Conservation (phyloP, 1,140 invertebrate species). For the Lasioglossum baleicum region DNA sequence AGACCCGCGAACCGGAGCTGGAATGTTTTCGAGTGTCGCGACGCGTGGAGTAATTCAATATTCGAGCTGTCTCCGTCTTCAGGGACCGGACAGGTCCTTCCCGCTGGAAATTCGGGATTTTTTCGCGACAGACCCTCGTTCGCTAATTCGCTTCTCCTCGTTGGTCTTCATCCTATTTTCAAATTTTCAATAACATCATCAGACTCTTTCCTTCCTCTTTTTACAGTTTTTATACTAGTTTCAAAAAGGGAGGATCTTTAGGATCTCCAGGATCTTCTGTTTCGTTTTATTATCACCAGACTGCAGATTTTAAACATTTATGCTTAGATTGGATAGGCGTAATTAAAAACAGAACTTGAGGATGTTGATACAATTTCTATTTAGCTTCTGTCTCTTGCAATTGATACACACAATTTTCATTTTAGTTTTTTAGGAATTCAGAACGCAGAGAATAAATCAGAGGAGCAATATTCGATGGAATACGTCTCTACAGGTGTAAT, state of each 20-base stretch:
- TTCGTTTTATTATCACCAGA: too few relatives aligned
- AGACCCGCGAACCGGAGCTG: constrained; percentile 8
- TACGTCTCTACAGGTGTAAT: constrained; percentile 22
- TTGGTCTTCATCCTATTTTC: not conserved
- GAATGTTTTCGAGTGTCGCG: constrained; percentile 25
- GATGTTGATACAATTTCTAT: too few relatives aligned
- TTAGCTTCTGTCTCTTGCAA: too few relatives aligned
- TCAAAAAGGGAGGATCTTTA: too few relatives aligned
- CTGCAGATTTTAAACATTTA: too few relatives aligned
- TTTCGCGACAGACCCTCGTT: not conserved
- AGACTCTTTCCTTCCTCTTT: too few relatives aligned
- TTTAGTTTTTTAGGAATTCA: not conserved
- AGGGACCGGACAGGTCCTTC: not conserved
- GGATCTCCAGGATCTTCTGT: too few relatives aligned
- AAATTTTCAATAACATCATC: not conserved
- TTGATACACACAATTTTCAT: not conserved
- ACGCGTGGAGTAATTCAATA: constrained; percentile 41
- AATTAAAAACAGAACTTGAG: too few relatives aligned
- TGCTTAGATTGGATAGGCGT: too few relatives aligned
- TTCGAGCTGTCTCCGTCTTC: not conserved
- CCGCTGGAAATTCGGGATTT: not conserved
- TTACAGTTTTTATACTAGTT: too few relatives aligned
- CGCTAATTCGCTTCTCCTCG: not conserved
- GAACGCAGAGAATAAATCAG: not conserved
- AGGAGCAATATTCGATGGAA: constrained; percentile 35